Evolutionary conservation across 92 coral and sea anemone species (phyloP), one percentile per base, ranked within the genome.

Genomic region (Blastomussa wellsi): DNA sequence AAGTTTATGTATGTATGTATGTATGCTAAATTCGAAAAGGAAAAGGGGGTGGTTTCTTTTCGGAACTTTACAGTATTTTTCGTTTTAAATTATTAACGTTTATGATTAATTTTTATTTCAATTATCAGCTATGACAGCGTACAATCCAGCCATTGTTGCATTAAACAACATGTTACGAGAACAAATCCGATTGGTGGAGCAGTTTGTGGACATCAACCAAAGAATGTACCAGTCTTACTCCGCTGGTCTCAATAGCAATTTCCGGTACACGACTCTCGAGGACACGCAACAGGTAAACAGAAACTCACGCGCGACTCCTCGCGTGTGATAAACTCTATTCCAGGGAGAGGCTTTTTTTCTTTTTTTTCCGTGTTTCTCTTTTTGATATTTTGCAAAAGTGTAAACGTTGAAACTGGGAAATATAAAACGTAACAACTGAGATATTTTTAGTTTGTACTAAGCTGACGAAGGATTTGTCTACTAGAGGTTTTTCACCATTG

Each of bases 221-320:
- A 90, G 99, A 65, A 94, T 96, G 98, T 94, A 96, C 88, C 94
- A 94, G 86, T 93, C 98, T 1, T 96, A 94, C 78, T 91, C 98
- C 16, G 38, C 88, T 32, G 88, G 92, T 67, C 79, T 91, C 14
- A 89, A 93, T 55, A 83, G 92, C 33, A 80, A 83, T 65, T 95
- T 94, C 87, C 90, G 88, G 53, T 96, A 96, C 87, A 96, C 99
- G 29, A 96, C 99, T 0, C 82, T 96, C 31, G 99, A 96, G 81
- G 99, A 96, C 72, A 96, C 99, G 6, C 82, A 92, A 79, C 91
- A 96, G 99, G 99, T 96, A 69, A 32, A 89, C 35, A 15, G 29
- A 33, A 4, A 28, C 20, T 57, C 28, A n/a, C 47, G 60, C 80
- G 26, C 76, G 16, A 5, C 79, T 28, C 32, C 6, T 22, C 68